Conservation (phyloP, 2,113 vertebrate species). For the Pachycephala philippinensis region DNA sequence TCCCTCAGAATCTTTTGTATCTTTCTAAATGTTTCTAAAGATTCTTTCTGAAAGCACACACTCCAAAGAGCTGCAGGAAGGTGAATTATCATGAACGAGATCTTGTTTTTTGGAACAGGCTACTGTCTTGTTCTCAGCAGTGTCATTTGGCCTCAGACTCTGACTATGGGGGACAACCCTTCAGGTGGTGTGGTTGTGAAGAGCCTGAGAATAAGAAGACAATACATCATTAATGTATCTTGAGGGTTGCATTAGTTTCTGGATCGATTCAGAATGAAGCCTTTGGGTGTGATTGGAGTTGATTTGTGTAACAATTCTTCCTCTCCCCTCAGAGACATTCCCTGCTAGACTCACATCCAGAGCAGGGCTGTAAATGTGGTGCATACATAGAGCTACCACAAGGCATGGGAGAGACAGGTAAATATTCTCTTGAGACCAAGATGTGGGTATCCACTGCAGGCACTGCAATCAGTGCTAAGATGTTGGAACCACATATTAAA, state of each 20-base stretch:
- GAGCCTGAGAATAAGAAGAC: background rate
- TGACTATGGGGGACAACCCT: background rate
- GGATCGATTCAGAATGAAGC: background rate
- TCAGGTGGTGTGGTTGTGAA: background rate
- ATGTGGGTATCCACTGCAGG: background rate
- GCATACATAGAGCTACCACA: background rate
- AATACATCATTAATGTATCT: background rate
- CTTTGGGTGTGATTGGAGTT: background rate
- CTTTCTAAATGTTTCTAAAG: background rate
- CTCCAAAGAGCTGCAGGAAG: background rate
- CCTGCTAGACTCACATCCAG: background rate
- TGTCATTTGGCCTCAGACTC: background rate
- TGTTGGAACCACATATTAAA: background rate
- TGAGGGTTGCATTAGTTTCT: background rate
- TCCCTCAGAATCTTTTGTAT: background rate
- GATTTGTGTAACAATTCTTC: background rate
- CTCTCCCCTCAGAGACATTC: background rate
- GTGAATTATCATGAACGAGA: background rate
- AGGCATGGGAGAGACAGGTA: background rate
- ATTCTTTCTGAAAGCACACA: background rate
- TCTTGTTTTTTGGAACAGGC: background rate
- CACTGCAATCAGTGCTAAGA: background rate
- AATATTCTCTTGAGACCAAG: background rate
- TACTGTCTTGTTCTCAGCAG: background rate
- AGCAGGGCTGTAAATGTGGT: background rate